Conservation (phyloP, 2,797 vertebrate genomes). For the Premnoplex brunnescens region DNA sequence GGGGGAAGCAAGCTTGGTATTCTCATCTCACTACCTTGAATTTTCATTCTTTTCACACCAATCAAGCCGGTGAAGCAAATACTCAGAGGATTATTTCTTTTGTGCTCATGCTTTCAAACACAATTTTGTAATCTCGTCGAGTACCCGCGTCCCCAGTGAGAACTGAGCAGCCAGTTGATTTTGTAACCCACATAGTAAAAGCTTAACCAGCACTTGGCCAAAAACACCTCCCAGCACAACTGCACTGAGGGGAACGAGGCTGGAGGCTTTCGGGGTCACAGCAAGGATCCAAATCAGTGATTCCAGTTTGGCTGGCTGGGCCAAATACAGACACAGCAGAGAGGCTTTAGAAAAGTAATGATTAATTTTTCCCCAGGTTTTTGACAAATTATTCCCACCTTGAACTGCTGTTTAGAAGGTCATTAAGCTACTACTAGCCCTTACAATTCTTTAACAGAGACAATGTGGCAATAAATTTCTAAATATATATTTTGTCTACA, state of each 20-base stretch:
- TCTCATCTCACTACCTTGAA: slow-evolving; percentile 52
- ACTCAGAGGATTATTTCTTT: slow-evolving; percentile 72
- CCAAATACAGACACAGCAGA: not conserved
- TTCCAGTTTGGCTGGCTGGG: not conserved
- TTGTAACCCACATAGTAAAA: slow-evolving; percentile 57
- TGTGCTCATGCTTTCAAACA: slow-evolving; percentile 65
- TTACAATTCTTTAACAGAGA: not conserved
- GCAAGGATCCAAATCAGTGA: slow-evolving; percentile 10
- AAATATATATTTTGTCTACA: not conserved
- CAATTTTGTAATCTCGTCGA: slow-evolving; percentile 63
- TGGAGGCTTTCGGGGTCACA: not conserved
- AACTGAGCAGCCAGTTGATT: slow-evolving; percentile 43
- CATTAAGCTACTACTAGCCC: slow-evolving; percentile 3
- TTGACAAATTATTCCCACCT: slow-evolving; percentile 56
- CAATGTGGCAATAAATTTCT: not conserved
- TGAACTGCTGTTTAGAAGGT: slow-evolving; percentile 48
- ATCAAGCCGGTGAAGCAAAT: slow-evolving; percentile 65
- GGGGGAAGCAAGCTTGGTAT: not conserved
- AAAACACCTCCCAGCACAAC: not conserved
- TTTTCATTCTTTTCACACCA: slow-evolving; percentile 67
- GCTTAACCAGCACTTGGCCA: slow-evolving; percentile 33
- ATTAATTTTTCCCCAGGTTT: slow-evolving; percentile 56
- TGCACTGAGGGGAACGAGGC: not conserved
- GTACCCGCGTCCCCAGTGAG: slow-evolving; percentile 51
- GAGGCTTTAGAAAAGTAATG: slow-evolving; percentile 53